phyloP scores from a whole-genome alignment of 2,888 invertebrate genomes.

The Lasioglossum pauxillum region DNA sequence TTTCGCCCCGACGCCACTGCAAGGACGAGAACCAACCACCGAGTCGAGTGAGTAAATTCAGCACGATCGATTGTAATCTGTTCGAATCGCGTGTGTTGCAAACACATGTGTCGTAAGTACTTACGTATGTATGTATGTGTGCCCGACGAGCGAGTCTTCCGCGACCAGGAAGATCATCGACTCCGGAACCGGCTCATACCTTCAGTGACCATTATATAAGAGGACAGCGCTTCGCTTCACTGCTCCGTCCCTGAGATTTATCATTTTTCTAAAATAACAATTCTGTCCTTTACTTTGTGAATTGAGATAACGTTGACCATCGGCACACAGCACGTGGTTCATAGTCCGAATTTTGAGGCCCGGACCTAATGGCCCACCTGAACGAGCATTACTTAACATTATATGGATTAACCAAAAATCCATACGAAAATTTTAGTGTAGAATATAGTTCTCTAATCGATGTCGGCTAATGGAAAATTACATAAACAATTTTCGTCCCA shows the following conservation, averaged over 20 bases:
- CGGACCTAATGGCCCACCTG: not conserved
- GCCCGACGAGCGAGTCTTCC: not conserved
- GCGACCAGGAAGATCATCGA: not conserved
- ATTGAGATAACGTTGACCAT: not conserved
- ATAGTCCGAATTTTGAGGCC: too few relatives aligned
- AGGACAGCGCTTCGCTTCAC: not conserved
- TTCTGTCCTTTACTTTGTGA: too few relatives aligned
- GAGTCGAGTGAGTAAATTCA: slow-evolving; percentile 49
- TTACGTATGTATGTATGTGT: not conserved
- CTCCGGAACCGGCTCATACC: not conserved
- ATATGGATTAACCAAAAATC: not conserved
- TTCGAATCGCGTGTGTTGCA: not conserved
- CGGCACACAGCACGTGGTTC: too few relatives aligned
- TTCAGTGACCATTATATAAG: too few relatives aligned
- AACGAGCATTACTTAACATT: not conserved
- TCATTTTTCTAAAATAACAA: not conserved
- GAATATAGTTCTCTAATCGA: too few relatives aligned
- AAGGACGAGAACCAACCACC: slow-evolving; percentile 37
- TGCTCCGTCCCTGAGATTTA: not conserved
- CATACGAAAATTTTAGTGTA: not conserved
- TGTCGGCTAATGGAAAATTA: too few relatives aligned
- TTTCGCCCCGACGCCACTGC: slow-evolving; percentile 22
- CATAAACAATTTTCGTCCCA: too few relatives aligned
- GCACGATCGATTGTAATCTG: slow-evolving; percentile 52
- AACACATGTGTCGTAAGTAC: not conserved